phyloP scores from a whole-genome alignment of 2,113 vertebrate species.

The Periophthalmodon schlosseri region DNA sequence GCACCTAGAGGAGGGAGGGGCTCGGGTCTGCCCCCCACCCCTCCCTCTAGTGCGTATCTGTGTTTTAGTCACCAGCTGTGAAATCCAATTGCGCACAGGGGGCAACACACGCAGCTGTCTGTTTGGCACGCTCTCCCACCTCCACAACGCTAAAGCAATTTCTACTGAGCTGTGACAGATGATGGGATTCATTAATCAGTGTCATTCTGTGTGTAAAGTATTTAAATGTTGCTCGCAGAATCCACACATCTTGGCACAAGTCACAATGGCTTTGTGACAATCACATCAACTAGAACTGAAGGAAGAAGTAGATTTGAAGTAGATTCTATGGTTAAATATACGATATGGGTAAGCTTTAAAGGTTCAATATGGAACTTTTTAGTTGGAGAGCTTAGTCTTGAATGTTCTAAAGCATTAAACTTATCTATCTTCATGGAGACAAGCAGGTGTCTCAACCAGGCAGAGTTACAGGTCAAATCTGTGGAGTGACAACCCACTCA shows the following conservation, averaged over 20 bases:
- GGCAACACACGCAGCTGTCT: conserved; percentile 63
- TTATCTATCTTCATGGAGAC: too few species aligned
- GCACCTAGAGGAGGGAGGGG: conserved; percentile 18
- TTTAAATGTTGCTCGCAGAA: conserved; percentile 52
- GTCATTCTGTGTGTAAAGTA: conserved; percentile 60
- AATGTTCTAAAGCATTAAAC: too few species aligned
- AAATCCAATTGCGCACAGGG: conserved; percentile 48
- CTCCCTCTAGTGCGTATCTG: conserved; percentile 29
- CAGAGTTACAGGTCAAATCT: too few species aligned
- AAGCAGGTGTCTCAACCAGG: too few species aligned
- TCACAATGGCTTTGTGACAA: conserved; percentile 36
- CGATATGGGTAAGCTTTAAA: too few species aligned
- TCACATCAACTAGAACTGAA: conserved; percentile 11
- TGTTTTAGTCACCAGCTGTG: conserved; percentile 64
- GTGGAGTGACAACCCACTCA: too few species aligned
- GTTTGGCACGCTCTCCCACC: conserved; percentile 62
- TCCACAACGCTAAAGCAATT: conserved; percentile 59
- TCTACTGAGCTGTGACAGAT: conserved; percentile 65
- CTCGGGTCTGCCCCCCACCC: conserved; percentile 28
- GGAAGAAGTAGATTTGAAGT: neutral
- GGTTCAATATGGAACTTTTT: too few species aligned
- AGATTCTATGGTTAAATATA: too few species aligned
- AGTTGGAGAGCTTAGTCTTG: too few species aligned
- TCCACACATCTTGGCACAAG: conserved; percentile 47
- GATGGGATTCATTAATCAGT: conserved; percentile 69